Evolutionary conservation across 1,140 invertebrate species (phyloP).

Genomic region (Yoshiicerus persimilis): DNA sequence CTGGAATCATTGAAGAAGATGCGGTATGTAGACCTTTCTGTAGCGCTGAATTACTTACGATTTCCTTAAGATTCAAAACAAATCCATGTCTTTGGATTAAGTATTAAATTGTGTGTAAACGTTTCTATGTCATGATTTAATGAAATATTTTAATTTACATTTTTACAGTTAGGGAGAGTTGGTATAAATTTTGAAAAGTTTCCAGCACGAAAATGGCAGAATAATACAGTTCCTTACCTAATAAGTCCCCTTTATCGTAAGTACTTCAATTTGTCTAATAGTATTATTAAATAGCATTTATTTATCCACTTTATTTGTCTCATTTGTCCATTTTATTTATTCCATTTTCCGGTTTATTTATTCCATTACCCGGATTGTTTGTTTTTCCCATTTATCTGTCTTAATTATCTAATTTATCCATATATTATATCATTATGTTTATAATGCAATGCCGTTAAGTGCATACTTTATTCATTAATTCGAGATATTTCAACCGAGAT

Average conservation of each 20-base stretch:
- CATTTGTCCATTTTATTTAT: neutral
- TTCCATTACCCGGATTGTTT: no score
- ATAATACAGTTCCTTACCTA: conserved; percentile 62
- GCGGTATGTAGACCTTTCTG: neutral
- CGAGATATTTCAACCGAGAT: no score
- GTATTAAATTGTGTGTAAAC: no score
- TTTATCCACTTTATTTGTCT: neutral
- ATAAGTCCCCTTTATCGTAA: conserved; percentile 65
- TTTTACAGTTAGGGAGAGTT: conserved; percentile 53
- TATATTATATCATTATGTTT: no score
- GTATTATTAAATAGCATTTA: neutral
- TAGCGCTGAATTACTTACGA: neutral
- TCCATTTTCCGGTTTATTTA: no score
- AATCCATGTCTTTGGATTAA: no score
- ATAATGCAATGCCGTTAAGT: no score
- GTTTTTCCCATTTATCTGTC: no score
- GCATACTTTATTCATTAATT: no score
- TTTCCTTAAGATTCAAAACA: neutral
- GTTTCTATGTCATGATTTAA: no score
- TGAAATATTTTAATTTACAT: neutral
- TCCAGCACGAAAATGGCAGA: conserved; percentile 65
- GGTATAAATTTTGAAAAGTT: conserved; percentile 67
- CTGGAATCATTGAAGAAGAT: conserved; percentile 58
- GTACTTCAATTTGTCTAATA: conserved; percentile 2
- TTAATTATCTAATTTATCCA: no score